Conservation (phyloP, 2,888 invertebrate species). For the Eupithecia dodoneata region DNA sequence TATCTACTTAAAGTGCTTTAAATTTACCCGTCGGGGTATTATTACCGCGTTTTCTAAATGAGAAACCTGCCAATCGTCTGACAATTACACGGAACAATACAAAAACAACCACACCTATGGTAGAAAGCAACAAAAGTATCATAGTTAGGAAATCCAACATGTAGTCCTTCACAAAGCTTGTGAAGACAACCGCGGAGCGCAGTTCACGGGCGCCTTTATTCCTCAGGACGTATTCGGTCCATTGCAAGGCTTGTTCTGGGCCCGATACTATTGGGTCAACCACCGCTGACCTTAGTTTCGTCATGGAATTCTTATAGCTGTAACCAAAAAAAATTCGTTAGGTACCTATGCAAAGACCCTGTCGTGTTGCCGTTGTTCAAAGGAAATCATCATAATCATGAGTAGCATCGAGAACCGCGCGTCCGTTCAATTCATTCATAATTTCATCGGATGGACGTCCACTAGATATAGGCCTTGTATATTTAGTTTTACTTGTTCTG, state of each 20-base stretch:
- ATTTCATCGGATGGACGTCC: too few species aligned
- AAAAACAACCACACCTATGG: constrained; percentile 49
- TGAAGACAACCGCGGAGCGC: constrained; percentile 69
- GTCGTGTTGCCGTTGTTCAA: too few species aligned
- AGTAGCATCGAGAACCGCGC: too few species aligned
- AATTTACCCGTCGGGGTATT: constrained; percentile 60
- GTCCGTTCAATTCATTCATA: too few species aligned
- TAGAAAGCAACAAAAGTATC: constrained; percentile 44
- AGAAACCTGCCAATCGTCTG: constrained; percentile 55
- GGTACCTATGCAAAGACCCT: too few species aligned
- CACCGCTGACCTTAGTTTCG: constrained; percentile 57
- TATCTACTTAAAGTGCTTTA: constrained; percentile 57
- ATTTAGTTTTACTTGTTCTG: too few species aligned
- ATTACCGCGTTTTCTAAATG: constrained; percentile 35
- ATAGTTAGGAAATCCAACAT: constrained; percentile 65
- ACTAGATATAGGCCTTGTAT: too few species aligned
- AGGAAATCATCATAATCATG: too few species aligned
- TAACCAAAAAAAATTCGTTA: constrained; percentile 34
- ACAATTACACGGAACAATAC: constrained; percentile 51
- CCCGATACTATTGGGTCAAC: constrained; percentile 68
- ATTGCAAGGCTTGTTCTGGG: constrained; percentile 78
- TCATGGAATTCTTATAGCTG: constrained; percentile 70
- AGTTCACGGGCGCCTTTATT: constrained; percentile 75
- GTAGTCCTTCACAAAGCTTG: constrained; percentile 68
- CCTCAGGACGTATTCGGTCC: constrained; percentile 82